A percentile compares a stretch with the other conserved stretches of the same genome.
phyloP scores from a whole-genome alignment of 92 coral and sea anemone species.

The Porites rus region DNA sequence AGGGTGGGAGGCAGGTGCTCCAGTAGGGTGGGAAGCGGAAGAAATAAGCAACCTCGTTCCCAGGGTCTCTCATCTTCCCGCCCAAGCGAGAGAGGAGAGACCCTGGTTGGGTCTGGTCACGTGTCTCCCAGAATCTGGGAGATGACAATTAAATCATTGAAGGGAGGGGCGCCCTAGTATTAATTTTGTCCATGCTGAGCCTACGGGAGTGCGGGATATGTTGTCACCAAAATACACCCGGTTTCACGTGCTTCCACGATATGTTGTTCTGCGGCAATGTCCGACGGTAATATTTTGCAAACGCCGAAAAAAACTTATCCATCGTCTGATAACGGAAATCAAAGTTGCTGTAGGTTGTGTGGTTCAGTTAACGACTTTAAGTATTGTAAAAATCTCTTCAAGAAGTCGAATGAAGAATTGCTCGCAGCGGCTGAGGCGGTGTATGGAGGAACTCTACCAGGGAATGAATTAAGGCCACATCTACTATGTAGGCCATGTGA shows the following conservation, averaged over 20 bases:
- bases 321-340: constrained; percentile 24
- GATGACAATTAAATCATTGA: constrained; percentile 26
- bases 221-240: constrained; percentile 4
- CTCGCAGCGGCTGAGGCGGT: constrained; percentile 37
- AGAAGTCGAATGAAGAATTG: constrained; percentile 9
- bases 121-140: constrained; percentile 41
- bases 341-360: constrained; percentile 31
- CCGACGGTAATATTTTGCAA: background rate
- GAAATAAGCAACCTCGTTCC: no score
- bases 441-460: constrained; percentile 15
- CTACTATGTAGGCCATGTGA: constrained; percentile 61
- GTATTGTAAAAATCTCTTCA: constrained; percentile 44
- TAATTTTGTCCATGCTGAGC: constrained; percentile 24
- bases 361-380: constrained; percentile 2
- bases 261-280: background rate
- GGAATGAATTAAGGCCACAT: constrained; percentile 33
- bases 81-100: no score
- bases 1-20: no score
- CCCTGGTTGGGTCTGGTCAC: background rate
- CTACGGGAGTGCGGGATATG: constrained; percentile 12
- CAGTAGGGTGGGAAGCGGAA: no score
- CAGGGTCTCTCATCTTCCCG: no score
- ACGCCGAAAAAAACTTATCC: constrained; percentile 25
- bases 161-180: constrained; percentile 28
- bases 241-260: background rate